phyloP scores from a whole-genome alignment of 1,140 invertebrate species.

The Aphaenogaster ashmeadi region DNA sequence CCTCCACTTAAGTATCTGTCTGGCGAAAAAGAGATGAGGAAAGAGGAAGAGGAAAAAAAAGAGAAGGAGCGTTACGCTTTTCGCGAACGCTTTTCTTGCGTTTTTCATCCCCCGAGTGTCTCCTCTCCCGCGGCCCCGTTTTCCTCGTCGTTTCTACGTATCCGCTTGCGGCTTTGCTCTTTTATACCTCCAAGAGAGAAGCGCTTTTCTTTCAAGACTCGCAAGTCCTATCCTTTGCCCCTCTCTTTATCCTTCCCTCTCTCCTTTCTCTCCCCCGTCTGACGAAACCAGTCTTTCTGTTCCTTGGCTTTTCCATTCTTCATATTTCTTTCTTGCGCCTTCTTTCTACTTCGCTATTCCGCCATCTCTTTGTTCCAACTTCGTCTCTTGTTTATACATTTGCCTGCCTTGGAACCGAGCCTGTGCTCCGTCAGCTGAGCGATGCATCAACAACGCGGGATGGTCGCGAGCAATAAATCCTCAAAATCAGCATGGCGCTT shows the following conservation, averaged over 20 bases:
- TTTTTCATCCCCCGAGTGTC: slow-evolving; percentile 63
- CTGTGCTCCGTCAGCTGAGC: slow-evolving; percentile 49
- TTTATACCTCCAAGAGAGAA: slow-evolving; percentile 48
- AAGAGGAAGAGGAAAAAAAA: not conserved
- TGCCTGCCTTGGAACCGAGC: slow-evolving; percentile 49
- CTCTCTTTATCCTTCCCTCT: not conserved
- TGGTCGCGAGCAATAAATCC: not conserved
- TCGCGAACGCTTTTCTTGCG: slow-evolving; percentile 46
- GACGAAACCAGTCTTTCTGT: slow-evolving; percentile 3
- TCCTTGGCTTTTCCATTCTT: slow-evolving; percentile 64
- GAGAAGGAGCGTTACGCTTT: slow-evolving; percentile 36
- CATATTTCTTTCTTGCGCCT: slow-evolving; percentile 68
- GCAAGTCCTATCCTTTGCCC: slow-evolving; percentile 9
- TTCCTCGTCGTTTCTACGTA: slow-evolving; percentile 61
- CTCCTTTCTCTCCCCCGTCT: slow-evolving; percentile 8
- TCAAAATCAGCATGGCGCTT: not conserved
- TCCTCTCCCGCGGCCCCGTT: slow-evolving; percentile 44
- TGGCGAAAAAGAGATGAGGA: not conserved
- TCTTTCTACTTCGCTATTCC: slow-evolving; percentile 48
- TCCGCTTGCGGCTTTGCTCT: slow-evolving; percentile 58
- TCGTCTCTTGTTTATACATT: slow-evolving; percentile 67
- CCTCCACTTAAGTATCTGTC: slow-evolving; percentile 49
- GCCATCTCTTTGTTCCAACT: slow-evolving; percentile 28
- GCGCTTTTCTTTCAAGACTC: slow-evolving; percentile 70
- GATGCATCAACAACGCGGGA: slow-evolving; percentile 11